Percentiles rank a stretch among this genome's conserved stretches.
These are phyloP conservation scores for Blennius ocellaris DNA, from an alignment of 2,113 vertebrate genomes.

Conservation along the genomic window DNA sequence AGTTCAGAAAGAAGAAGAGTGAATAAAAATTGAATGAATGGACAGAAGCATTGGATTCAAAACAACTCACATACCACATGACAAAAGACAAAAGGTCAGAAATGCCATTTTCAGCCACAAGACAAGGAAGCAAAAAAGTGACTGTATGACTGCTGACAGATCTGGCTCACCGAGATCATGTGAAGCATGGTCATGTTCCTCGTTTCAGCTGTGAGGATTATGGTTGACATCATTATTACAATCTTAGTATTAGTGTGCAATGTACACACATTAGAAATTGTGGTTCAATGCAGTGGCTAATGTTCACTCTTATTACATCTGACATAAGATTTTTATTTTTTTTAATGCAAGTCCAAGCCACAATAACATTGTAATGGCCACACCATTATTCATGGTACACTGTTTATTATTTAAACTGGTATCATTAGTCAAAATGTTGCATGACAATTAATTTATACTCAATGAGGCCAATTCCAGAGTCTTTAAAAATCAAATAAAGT, in stretches of 20 bases:
- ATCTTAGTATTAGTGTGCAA: neutral
- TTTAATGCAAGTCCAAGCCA: no score
- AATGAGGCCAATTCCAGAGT: no score
- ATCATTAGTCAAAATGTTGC: no score
- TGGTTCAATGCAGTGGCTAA: neutral
- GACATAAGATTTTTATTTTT: neutral
- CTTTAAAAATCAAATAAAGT: no score
- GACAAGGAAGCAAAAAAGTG: neutral
- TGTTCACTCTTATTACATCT: neutral
- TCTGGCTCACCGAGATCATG: conserved; percentile 19
- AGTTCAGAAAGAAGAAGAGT: neutral
- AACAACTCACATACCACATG: neutral
- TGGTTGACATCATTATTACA: conserved; percentile 6
- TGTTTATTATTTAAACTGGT: no score
- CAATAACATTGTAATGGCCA: no score
- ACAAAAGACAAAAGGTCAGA: conserved; percentile 7
- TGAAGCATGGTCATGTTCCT: neutral
- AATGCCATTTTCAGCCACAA: conserved; percentile 16
- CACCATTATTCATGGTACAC: no score
- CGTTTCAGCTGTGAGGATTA: neutral
- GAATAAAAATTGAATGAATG: neutral
- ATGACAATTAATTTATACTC: no score
- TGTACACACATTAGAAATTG: neutral
- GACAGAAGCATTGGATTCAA: neutral
- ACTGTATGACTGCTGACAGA: neutral